Evolutionary conservation across 2,113 vertebrate genomes (phyloP), one percentile per base, ranked within the genome.

Genomic region (Coturnix japonica): DNA sequence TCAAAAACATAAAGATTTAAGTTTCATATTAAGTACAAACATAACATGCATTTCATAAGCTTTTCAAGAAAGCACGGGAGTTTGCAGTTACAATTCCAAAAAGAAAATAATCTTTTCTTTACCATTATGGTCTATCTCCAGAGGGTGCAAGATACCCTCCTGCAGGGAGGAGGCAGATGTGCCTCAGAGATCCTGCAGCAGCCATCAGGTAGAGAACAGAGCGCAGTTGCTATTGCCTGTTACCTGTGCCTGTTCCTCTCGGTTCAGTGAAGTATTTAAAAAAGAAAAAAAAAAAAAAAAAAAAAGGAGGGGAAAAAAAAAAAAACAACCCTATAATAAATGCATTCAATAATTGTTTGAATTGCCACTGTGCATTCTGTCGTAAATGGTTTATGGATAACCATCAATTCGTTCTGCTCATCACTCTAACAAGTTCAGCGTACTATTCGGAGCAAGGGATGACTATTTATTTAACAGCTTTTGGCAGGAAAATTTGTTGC

Each of bases 401-500:
- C 95, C 97, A 97, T 98, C 97, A 97, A 97, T 97, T 96, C 95
- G 63, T 96, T 93, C 95, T 93, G 95, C 95, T 97, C 96, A 97
- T 97, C 97, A 96, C 96, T 97, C 95, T 97, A 98, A 97, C 97
- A 97, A 97, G 97, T 97, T 97, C 96, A 95, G 79, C 79, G 97
- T 89, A 96, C 95, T 95, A 49, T 72, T 95, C 83, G 31, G 95
- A 97, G 98, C 96, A 96, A 95, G 96, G 95, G 97, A 97, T 96
- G 94, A 96, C 97, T 97, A 97, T 97, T 97, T 97, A 97, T 98
- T 98, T 97, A 98, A 97, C 97, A 97, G 97, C 95, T 97, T 97
- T 96, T 98, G 98, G 97, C 98, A 98, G 97, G 96, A 97, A 97
- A 97, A 97, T 97, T 98, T 97, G 96, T 97, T 98, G 96, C 85